Conservation (phyloP, 2,797 vertebrate genomes). For the Prionace glauca region DNA sequence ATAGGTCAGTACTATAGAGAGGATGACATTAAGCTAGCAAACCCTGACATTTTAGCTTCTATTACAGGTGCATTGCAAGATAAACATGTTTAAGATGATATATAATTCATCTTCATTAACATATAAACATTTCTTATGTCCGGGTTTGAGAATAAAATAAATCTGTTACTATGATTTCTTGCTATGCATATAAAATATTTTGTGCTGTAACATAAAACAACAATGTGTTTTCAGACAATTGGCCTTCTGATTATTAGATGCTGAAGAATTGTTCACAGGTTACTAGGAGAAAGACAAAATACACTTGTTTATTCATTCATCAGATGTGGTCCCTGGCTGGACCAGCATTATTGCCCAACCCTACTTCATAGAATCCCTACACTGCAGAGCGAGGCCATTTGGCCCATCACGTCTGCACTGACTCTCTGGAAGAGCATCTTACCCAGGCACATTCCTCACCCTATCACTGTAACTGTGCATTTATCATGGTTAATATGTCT, state of each 20-base stretch:
- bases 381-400: no score
- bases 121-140: neutral
- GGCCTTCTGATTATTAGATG: neutral
- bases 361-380: no score
- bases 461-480: no score
- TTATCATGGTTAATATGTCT: no score
- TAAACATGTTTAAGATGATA: neutral
- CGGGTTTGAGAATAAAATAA: neutral
- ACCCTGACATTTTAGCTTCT: neutral
- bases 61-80: neutral
- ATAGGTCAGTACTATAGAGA: neutral
- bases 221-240: neutral
- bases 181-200: neutral
- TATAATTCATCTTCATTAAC: neutral
- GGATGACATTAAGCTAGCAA: neutral
- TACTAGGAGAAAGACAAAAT: neutral
- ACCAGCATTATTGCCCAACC: no score
- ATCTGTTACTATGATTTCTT: neutral
- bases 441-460: no score
- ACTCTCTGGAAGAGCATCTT: no score
- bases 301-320: no score
- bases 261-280: neutral
- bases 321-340: no score
- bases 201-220: neutral
- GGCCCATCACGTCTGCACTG: no score